phyloP scores from a whole-genome alignment of 2,888 invertebrate genomes.

The Acrocyrtus sp. region DNA sequence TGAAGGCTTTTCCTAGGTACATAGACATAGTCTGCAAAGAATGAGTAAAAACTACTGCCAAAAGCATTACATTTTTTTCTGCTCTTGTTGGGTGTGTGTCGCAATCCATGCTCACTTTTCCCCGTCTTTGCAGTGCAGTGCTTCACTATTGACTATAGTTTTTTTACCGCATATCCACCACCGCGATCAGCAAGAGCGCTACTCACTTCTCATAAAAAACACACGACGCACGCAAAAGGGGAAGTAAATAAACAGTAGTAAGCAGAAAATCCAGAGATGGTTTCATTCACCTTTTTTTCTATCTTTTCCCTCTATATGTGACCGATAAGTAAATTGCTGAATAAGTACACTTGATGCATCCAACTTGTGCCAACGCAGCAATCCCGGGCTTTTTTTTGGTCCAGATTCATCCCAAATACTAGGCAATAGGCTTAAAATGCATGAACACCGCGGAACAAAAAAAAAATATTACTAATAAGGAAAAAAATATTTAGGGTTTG shows the following conservation, averaged over 20 bases:
- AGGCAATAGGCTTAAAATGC: no score
- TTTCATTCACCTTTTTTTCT: conserved; percentile 50
- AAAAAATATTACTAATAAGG: not conserved
- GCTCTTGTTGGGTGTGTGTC: not conserved
- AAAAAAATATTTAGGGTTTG: not conserved
- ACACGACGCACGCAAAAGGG: conserved; percentile 40
- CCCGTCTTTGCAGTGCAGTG: not conserved
- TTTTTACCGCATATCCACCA: not conserved
- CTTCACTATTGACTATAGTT: not conserved
- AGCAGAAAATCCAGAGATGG: conserved; percentile 49
- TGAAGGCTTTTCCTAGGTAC: no score
- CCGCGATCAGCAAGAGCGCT: no score
- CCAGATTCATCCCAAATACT: no score
- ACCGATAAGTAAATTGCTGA: conserved; percentile 50
- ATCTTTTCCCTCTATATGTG: no score
- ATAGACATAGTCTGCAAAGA: no score
- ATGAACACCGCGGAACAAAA: conserved; percentile 21
- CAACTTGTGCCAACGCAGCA: conserved; percentile 50
- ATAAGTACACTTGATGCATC: conserved; percentile 51
- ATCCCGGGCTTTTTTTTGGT: conserved; percentile 41
- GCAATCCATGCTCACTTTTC: conserved; percentile 6
- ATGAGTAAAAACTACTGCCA: no score
- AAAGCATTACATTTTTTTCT: no score
- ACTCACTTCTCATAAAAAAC: not conserved
- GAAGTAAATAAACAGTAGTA: conserved; percentile 51